Evolutionary conservation across 2,888 invertebrate genomes (phyloP).

Genomic region (Teleiodes luculella): DNA sequence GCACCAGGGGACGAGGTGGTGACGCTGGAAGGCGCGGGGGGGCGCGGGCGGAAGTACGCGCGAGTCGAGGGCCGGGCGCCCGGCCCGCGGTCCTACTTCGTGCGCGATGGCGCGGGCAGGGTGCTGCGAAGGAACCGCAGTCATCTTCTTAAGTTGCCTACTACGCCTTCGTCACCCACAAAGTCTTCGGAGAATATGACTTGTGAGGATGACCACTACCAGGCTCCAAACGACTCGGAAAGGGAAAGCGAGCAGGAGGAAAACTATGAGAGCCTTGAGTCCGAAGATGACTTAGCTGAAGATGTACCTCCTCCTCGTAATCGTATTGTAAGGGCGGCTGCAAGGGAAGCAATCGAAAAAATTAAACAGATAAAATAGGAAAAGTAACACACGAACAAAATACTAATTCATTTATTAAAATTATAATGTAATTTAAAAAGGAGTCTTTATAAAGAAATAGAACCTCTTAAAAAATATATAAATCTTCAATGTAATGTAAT

Average conservation of each 20-base stretch:
- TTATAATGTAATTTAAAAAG: no score
- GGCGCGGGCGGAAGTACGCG: no score
- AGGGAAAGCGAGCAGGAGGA: no score
- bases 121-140: background rate
- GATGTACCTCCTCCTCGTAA: background rate
- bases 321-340: background rate
- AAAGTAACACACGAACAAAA: no score
- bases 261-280: background rate
- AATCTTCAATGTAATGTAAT: no score
- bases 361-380: no score
- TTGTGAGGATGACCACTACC: background rate
- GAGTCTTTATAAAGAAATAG: no score
- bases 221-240: background rate
- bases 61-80: slow-evolving; percentile 8
- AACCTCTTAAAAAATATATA: no score
- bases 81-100: background rate
- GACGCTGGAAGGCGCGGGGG: no score
- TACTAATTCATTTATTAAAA: no score
- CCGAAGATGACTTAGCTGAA: background rate
- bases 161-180: background rate
- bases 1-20: slow-evolving; percentile 11
- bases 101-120: background rate
- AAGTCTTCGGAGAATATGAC: background rate
- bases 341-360: background rate
- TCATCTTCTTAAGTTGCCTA: background rate